Conservation (phyloP, 1,140 invertebrate species). For the Microplitis demolitor region DNA sequence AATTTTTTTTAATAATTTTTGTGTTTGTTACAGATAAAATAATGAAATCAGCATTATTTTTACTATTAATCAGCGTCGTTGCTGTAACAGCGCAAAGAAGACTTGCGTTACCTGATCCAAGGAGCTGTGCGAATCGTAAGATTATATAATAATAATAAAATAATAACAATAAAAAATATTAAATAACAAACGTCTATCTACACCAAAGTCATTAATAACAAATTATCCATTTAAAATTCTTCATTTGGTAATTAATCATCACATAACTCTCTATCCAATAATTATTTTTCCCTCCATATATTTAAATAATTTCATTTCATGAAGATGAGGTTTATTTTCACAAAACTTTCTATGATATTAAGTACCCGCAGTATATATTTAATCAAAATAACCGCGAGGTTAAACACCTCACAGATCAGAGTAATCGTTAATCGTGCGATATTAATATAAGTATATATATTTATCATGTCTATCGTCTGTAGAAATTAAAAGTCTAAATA, state of each 20-base stretch:
- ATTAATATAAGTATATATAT: no score
- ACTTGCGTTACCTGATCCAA: conserved; percentile 83
- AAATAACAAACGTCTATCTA: background rate
- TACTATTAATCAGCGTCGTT: conserved; percentile 71
- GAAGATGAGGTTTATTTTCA: background rate
- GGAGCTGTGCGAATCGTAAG: conserved; percentile 86
- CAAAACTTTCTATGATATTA: conserved; percentile 13
- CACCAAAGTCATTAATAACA: background rate
- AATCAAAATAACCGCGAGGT: background rate
- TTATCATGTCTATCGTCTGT: no score
- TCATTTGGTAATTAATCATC: background rate
- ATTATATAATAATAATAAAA: conserved; percentile 35
- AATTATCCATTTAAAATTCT: background rate
- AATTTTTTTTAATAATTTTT: conserved; percentile 12
- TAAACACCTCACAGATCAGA: background rate
- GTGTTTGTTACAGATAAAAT: conserved; percentile 39
- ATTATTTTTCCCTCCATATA: no score
- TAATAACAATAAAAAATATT: background rate
- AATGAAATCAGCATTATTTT: conserved; percentile 57
- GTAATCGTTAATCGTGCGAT: no score
- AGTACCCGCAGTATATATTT: no score
- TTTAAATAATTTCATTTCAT: background rate
- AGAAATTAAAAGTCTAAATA: no score
- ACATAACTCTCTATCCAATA: no score
- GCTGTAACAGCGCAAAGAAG: conserved; percentile 78